Conservation (phyloP, 2,113 vertebrate genomes). For the Onychostoma macrolepis region DNA sequence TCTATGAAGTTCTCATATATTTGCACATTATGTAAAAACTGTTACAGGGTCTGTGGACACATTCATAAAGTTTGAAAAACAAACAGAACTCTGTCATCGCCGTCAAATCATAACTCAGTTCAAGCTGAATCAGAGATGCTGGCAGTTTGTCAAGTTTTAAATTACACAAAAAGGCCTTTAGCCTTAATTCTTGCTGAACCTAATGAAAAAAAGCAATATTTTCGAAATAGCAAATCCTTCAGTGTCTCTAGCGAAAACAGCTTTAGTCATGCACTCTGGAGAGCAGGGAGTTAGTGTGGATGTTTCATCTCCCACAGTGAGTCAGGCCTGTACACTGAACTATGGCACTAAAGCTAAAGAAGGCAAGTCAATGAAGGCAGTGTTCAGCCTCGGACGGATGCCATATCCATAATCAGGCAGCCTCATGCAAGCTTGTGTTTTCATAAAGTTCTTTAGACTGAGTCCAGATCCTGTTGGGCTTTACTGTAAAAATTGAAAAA, state of each 20-base stretch:
- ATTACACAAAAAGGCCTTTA: constrained; percentile 17
- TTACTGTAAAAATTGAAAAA: neutral
- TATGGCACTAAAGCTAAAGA: constrained; percentile 13
- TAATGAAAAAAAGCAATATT: neutral
- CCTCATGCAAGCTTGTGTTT: constrained; percentile 8
- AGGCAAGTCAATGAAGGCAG: constrained; percentile 43
- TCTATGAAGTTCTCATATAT: neutral
- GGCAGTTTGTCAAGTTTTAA: constrained; percentile 11
- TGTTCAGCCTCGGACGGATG: constrained; percentile 40
- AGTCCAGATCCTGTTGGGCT: constrained; percentile 1
- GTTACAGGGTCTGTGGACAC: neutral
- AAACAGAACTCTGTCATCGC: constrained; percentile 29
- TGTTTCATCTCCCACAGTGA: constrained; percentile 22
- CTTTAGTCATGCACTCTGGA: constrained; percentile 29
- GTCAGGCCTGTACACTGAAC: constrained; percentile 35
- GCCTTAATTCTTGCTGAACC: constrained; percentile 4
- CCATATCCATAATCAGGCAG: constrained; percentile 33
- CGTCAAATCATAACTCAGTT: constrained; percentile 17
- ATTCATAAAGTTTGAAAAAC: constrained; percentile 27
- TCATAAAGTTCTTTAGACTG: neutral
- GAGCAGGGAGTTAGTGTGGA: neutral
- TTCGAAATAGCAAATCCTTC: neutral
- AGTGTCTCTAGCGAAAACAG: constrained; percentile 9
- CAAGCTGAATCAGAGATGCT: constrained; percentile 17
- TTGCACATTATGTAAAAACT: neutral